Evolutionary conservation across 2,888 invertebrate genomes (phyloP).

Genomic region (Eupithecia exiguata): DNA sequence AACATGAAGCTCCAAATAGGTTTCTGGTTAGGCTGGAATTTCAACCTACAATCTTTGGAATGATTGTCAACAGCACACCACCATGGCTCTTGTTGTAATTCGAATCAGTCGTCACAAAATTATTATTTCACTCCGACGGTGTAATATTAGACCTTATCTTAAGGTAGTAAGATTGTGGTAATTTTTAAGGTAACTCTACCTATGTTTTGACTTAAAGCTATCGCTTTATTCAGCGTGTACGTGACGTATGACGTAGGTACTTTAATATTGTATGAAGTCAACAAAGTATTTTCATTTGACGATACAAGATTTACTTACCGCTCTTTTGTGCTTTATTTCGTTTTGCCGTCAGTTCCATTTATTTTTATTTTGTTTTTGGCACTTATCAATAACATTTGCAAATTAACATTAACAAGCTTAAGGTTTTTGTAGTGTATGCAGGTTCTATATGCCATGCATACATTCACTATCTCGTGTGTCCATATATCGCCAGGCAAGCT

Average conservation of each 20-base stretch:
- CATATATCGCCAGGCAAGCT: no score
- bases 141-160: constrained; percentile 41
- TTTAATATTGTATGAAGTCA: constrained; percentile 60
- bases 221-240: constrained; percentile 50
- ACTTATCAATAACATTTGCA: no score
- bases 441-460: no score
- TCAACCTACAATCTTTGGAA: not conserved
- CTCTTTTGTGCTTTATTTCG: constrained; percentile 18
- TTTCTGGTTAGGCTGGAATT: not conserved
- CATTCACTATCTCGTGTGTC: no score
- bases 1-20: not conserved
- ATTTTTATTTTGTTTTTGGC: not conserved
- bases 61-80: not conserved
- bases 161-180: constrained; percentile 5
- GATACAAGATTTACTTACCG: constrained; percentile 38
- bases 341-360: not conserved
- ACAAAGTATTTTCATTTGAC: constrained; percentile 48
- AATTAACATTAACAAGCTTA: no score
- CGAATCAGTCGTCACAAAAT: constrained; percentile 57
- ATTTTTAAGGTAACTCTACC: not conserved
- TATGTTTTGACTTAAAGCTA: not conserved
- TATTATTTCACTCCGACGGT: constrained; percentile 13
- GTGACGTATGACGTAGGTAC: constrained; percentile 54
- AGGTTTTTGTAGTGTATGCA: no score
- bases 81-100: constrained; percentile 55